phyloP scores from a whole-genome alignment of 1,140 invertebrate species.

The Pseudomyrmex flavicornis region DNA sequence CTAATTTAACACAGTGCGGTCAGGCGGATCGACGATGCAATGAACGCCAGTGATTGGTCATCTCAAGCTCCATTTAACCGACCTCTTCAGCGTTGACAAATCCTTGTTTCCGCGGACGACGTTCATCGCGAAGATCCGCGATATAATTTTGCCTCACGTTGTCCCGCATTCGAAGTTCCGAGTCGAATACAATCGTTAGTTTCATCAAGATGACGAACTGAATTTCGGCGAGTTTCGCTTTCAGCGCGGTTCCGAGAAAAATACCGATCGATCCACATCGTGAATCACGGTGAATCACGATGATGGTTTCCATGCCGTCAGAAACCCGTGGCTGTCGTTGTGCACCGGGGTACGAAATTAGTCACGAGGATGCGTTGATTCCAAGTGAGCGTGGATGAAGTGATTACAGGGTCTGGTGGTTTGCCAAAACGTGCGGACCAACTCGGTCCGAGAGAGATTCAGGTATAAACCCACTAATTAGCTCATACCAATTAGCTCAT shows the following conservation, averaged over 20 bases:
- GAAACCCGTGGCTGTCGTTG: constrained; percentile 48
- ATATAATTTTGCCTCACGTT: neutral
- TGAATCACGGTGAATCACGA: constrained; percentile 60
- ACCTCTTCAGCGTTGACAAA: neutral
- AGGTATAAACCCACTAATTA: constrained; percentile 62
- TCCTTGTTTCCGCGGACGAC: neutral
- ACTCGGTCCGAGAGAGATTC: constrained; percentile 66
- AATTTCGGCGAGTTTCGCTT: constrained; percentile 14
- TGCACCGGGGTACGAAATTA: constrained; percentile 48
- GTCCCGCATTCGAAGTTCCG: neutral
- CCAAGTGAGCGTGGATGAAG: constrained; percentile 73
- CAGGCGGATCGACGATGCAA: constrained; percentile 13
- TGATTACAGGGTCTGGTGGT: constrained; percentile 65
- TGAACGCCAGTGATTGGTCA: neutral
- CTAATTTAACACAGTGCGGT: constrained; percentile 23
- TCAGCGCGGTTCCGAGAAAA: neutral
- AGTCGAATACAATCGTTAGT: neutral
- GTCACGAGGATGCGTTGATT: constrained; percentile 57
- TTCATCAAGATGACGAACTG: constrained; percentile 40
- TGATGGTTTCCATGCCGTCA: constrained; percentile 50
- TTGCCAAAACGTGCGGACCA: constrained; percentile 61
- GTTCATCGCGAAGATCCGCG: neutral
- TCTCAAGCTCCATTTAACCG: constrained; percentile 3
- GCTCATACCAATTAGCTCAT: too few species aligned
- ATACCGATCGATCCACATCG: constrained; percentile 20